These are phyloP conservation scores for Geococcyx californianus DNA, from an alignment of 2,113 vertebrate species.

Conservation along the genomic window DNA sequence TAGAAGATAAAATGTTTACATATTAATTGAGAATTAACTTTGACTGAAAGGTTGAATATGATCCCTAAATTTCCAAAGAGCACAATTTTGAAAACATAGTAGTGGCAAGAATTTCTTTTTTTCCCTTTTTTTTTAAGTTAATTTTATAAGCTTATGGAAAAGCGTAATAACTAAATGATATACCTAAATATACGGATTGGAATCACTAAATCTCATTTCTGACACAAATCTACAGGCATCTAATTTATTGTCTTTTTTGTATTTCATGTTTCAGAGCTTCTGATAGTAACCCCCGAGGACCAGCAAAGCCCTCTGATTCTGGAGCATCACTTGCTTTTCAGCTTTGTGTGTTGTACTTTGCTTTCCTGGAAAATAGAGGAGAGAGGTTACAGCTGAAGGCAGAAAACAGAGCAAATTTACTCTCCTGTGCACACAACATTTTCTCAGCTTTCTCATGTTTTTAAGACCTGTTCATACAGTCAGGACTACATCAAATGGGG, in stretches of 20 bases:
- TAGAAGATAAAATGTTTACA: background rate
- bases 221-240: background rate
- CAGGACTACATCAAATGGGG: background rate
- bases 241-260: background rate
- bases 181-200: background rate
- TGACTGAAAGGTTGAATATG: background rate
- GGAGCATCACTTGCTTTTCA: background rate
- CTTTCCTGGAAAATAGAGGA: background rate
- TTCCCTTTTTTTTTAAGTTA: background rate
- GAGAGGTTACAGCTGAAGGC: background rate
- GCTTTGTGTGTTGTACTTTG: background rate
- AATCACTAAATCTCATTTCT: background rate
- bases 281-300: background rate
- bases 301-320: background rate
- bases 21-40: background rate
- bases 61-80: background rate
- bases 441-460: background rate
- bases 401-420: background rate
- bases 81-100: background rate
- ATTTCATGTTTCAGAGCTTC: background rate
- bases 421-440: background rate
- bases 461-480: fast-evolving
- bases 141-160: background rate
- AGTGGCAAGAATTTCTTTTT: background rate
- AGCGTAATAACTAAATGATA: background rate